Evolutionary conservation across 1,140 invertebrate species (phyloP), one percentile per base, ranked within the genome.

Genomic region (Zaprionus taronus): DNA sequence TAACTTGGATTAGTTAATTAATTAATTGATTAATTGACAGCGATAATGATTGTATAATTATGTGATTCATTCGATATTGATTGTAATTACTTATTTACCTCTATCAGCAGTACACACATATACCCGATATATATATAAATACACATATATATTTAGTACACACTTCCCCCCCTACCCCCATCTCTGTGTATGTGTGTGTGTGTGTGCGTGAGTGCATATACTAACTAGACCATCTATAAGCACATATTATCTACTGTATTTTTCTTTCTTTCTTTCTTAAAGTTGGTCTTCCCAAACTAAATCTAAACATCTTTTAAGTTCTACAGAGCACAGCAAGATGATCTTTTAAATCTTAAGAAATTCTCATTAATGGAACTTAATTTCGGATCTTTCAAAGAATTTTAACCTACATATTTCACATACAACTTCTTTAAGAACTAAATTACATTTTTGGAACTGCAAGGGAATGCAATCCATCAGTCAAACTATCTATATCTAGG

Each of bases 11-110:
- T 87, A 78, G 73, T 87, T 87, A 89, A 83, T 83, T 83, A 77
- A 77, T 81, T 85, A 85, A 69, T 83, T 85, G 62, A 77, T 81
- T 82, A 38, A 69, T 28, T 11, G 34, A 57, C 65, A 61, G 58
- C 64, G 63, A 89, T 84, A 84, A 83, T 83, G 66, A 87, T 89
- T 87, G 84, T 87, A 86, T 87, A 80, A 81, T 89, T 87, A 83
- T 87, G 86, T 85, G 69, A 84, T 84, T 84, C 78, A 84, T 84
- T 84, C 77, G 84, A 80, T 87, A 86, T 86, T 87, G 53, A 87
- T 80, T 87, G 84, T 87, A 87, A 80, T 87, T 87, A 76, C 68
- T 65, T 61, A 83, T 87, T 83, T 87, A 78, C 60, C 67, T 66
- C 67, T 60, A 81, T 69, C 41, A 47, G 82, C 77, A 80, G 72